Evolutionary conservation across 2,113 vertebrate genomes (phyloP).

Genomic region (Phylloscopus trochilus): DNA sequence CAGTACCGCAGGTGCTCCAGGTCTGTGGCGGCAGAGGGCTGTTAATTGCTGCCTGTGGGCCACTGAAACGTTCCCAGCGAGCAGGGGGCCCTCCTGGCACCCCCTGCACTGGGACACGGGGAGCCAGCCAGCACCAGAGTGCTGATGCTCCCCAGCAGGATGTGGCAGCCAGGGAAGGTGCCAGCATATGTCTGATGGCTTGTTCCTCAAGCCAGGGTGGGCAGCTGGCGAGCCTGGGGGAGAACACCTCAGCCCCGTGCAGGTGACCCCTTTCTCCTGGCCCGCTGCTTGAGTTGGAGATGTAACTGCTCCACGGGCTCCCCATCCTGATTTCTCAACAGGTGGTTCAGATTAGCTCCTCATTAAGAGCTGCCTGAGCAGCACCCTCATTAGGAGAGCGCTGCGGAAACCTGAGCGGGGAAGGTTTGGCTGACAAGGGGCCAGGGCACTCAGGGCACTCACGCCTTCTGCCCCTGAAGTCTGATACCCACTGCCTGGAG

Average conservation of each 20-base stretch:
- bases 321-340: slow-evolving; percentile 59
- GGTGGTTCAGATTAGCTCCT: slow-evolving; percentile 67
- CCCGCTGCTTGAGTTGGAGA: neutral
- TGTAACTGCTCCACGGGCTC: neutral
- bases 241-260: neutral
- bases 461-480: neutral
- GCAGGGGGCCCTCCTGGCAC: neutral
- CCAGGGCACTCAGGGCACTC: fast-evolving
- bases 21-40: neutral
- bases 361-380: slow-evolving; percentile 45
- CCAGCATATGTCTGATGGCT: neutral
- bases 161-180: neutral
- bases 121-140: neutral
- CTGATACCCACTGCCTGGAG: neutral
- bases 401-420: neutral
- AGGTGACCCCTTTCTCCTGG: neutral
- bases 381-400: slow-evolving; percentile 51
- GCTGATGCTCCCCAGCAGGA: neutral
- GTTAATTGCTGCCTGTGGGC: slow-evolving; percentile 59
- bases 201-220: neutral
- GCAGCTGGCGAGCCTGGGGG: neutral
- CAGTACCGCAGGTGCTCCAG: slow-evolving; percentile 50
- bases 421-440: neutral
- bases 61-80: neutral
- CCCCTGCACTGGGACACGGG: fast-evolving